phyloP scores from a whole-genome alignment of 2,797 vertebrate genomes.

The Pipistrellus pygmaeus region DNA sequence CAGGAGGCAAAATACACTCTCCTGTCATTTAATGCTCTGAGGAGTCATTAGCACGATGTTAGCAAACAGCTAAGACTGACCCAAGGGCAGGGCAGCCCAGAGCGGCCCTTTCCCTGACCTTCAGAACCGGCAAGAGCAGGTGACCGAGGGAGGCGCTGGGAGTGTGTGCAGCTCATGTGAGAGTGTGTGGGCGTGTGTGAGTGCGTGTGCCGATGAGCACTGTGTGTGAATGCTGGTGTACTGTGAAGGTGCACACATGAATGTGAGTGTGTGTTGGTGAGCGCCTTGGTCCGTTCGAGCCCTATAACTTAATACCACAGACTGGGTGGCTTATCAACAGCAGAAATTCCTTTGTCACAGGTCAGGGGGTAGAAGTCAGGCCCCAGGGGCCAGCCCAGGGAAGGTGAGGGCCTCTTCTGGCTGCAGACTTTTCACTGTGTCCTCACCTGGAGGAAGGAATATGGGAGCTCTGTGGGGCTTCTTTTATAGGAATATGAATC shows the following conservation, averaged over 20 bases:
- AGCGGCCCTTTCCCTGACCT: neutral
- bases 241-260: no score
- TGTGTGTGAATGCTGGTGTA: neutral
- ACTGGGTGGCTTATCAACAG: neutral
- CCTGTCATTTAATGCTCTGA: neutral
- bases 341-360: neutral
- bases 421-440: neutral
- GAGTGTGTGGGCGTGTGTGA: neutral
- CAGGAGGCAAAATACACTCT: slow-evolving; percentile 44
- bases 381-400: neutral
- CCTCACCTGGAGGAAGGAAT: no score
- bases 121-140: neutral
- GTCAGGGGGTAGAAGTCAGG: neutral
- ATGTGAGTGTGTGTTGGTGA: neutral
- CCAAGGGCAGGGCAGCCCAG: slow-evolving; percentile 12
- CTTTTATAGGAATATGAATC: neutral
- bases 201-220: neutral
- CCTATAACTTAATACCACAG: neutral
- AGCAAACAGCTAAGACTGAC: slow-evolving; percentile 45
- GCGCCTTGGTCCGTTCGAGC: neutral
- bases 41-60: slow-evolving; percentile 34
- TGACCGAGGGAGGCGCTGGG: neutral
- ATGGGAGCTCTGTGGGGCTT: neutral
- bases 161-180: neutral
- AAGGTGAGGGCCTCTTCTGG: neutral